Conservation (phyloP, 2,888 invertebrate genomes). For the Agriotes lineatus region DNA sequence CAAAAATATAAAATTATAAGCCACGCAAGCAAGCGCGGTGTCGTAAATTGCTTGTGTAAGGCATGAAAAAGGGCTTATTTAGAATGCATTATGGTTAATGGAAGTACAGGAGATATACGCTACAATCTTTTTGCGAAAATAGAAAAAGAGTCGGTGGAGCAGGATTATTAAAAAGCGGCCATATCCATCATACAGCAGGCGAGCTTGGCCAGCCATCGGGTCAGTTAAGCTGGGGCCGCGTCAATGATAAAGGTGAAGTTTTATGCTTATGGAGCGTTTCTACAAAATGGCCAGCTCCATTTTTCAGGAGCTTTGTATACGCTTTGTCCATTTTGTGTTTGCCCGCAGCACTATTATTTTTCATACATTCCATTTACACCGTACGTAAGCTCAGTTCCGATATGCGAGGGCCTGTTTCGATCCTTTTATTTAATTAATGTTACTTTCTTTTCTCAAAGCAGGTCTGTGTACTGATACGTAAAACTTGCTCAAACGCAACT, state of each 20-base stretch:
- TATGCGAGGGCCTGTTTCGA: no score
- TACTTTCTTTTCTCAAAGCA: no score
- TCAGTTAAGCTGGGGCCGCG: conserved; percentile 16
- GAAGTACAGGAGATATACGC: conserved; percentile 6
- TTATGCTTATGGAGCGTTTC: conserved; percentile 24
- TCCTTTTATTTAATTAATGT: no score
- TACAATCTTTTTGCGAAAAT: conserved; percentile 18
- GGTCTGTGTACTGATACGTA: no score
- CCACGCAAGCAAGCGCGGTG: neutral
- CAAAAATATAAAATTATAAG: neutral
- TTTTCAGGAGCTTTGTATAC: conserved; percentile 18
- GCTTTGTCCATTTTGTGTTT: conserved; percentile 15
- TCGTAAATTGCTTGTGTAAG: neutral
- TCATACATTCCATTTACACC: conserved; percentile 6
- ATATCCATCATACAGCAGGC: conserved; percentile 19
- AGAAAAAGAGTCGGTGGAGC: conserved; percentile 13
- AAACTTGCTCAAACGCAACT: no score
- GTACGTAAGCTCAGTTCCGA: no score
- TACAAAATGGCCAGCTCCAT: conserved; percentile 17
- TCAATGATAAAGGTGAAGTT: conserved; percentile 24
- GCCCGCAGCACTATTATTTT: conserved; percentile 9
- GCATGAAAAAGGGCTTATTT: conserved; percentile 1
- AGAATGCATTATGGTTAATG: conserved; percentile 12
- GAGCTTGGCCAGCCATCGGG: conserved; percentile 16
- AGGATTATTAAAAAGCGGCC: conserved; percentile 22